Evolutionary conservation across 2,113 vertebrate species (phyloP).

Genomic region (Ctenodactylus gundi): DNA sequence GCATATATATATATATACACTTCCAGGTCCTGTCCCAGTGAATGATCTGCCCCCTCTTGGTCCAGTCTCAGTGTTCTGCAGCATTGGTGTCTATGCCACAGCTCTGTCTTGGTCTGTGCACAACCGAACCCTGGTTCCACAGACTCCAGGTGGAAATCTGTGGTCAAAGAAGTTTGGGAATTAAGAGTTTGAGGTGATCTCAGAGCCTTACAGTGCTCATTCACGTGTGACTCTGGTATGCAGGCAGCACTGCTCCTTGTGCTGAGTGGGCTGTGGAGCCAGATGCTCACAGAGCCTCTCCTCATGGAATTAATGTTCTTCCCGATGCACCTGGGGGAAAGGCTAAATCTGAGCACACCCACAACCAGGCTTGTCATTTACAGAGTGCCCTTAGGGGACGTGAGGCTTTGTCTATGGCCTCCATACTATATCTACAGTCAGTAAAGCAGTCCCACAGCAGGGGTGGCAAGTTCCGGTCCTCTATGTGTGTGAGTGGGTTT

Average conservation of each 20-base stretch:
- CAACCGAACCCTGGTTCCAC: background rate
- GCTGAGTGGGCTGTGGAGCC: background rate
- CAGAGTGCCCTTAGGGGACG: background rate
- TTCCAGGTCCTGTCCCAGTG: no score
- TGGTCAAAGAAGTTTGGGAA: background rate
- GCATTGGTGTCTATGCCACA: background rate
- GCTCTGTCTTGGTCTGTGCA: background rate
- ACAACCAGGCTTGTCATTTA: background rate
- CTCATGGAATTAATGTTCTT: background rate
- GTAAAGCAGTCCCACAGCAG: background rate
- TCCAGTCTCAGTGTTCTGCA: no score
- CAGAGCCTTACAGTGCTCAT: background rate
- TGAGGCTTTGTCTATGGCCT: background rate
- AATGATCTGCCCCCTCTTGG: no score
- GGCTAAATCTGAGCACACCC: background rate
- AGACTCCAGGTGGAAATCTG: background rate
- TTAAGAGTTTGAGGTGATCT: background rate
- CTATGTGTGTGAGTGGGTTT: background rate
- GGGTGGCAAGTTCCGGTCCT: background rate
- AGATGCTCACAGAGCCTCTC: background rate
- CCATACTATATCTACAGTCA: background rate
- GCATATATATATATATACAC: no score
- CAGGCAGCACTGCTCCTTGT: background rate
- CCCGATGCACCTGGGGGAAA: background rate
- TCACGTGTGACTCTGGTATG: background rate